Conservation (phyloP, 2,113 vertebrate species). For the Falco punctatus region DNA sequence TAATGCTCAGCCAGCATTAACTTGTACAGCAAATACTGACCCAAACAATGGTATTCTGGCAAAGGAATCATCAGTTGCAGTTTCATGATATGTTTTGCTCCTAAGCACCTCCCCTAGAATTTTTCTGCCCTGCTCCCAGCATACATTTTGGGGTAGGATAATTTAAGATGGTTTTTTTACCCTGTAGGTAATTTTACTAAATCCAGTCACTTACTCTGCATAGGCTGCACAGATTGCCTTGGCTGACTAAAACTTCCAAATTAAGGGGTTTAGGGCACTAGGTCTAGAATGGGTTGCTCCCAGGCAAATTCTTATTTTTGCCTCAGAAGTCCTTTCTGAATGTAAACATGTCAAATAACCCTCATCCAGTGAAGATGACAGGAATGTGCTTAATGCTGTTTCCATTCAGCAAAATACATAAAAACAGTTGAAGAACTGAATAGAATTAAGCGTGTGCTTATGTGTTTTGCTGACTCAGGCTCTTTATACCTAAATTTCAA, state of each 20-base stretch:
- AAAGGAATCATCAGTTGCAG: background rate
- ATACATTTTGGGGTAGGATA: background rate
- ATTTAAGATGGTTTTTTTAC: background rate
- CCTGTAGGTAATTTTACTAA: background rate
- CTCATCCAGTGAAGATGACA: background rate
- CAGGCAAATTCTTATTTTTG: background rate
- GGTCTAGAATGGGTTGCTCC: background rate
- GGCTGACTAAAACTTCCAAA: background rate
- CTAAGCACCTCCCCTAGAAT: background rate
- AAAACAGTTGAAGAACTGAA: background rate
- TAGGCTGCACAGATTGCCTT: background rate
- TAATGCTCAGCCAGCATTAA: conserved; percentile 22
- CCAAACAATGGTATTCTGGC: background rate
- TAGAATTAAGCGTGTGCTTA: background rate
- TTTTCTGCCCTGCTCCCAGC: background rate
- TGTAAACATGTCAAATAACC: background rate
- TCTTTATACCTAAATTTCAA: background rate
- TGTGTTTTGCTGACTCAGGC: background rate
- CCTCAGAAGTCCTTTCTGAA: background rate
- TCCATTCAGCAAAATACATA: background rate
- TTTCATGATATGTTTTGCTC: background rate
- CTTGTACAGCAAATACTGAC: conserved; percentile 34
- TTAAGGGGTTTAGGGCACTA: background rate
- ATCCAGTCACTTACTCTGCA: background rate
- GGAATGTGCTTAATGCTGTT: background rate